Evolutionary conservation across 1,140 invertebrate species (phyloP).

Genomic region (Gerris buenoi): DNA sequence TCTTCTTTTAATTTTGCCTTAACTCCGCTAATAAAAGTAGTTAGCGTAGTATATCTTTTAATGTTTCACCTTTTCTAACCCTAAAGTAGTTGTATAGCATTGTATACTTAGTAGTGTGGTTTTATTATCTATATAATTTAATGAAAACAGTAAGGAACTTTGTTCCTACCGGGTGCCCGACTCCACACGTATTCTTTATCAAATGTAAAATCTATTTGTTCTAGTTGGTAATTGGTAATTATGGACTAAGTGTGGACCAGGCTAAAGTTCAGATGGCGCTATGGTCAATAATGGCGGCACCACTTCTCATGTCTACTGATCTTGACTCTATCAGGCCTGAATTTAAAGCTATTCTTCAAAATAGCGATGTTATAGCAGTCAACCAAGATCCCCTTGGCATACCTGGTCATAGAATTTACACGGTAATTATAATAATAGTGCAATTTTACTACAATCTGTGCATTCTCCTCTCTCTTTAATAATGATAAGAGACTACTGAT

Average conservation of each 20-base stretch:
- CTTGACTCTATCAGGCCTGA: constrained; percentile 51
- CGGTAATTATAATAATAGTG: constrained; percentile 21
- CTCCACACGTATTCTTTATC: too few species aligned
- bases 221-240: constrained; percentile 71
- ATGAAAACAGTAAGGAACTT: too few species aligned
- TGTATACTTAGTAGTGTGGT: too few species aligned
- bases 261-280: constrained; percentile 75
- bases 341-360: constrained; percentile 61
- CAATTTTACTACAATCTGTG: background rate
- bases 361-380: constrained; percentile 55
- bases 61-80: too few species aligned
- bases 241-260: constrained; percentile 67
- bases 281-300: constrained; percentile 78
- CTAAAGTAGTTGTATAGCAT: too few species aligned
- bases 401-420: constrained; percentile 38
- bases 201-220: constrained; percentile 8
- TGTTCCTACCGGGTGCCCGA: too few species aligned
- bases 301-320: constrained; percentile 77
- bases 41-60: too few species aligned
- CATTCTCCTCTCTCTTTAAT: background rate
- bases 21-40: too few species aligned
- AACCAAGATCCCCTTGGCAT: constrained; percentile 73
- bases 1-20: too few species aligned
- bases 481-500: background rate
- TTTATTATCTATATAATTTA: too few species aligned